Conservation (phyloP, 37 sponge, comb jelly and placozoan genomes). For the Amphimedon queenslandica region DNA sequence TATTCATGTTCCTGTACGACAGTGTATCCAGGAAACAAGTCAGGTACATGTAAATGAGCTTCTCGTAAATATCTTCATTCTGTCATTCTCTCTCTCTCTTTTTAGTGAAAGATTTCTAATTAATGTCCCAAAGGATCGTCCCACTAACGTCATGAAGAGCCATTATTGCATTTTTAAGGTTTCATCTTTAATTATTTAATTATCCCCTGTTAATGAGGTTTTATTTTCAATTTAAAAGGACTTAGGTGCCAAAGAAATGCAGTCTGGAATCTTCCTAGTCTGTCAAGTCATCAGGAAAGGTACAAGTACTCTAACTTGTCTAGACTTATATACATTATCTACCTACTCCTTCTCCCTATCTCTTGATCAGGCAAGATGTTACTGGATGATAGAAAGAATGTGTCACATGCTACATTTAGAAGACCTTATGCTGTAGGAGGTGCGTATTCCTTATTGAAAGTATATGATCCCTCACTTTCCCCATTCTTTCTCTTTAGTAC, state of each 20-base stretch:
- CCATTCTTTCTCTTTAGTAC: neutral
- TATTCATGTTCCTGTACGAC: slow-evolving; percentile 35
- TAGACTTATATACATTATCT: neutral
- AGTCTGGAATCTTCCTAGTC: slow-evolving; percentile 28
- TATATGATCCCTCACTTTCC: neutral
- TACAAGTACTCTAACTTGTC: neutral
- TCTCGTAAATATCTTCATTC: no score
- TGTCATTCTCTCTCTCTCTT: neutral
- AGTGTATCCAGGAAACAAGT: slow-evolving; percentile 1
- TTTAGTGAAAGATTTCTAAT: slow-evolving; percentile 10
- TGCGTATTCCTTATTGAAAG: slow-evolving; percentile 7
- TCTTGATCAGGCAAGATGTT: slow-evolving; percentile 29
- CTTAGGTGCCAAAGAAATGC: slow-evolving; percentile 41
- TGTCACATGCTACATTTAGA: slow-evolving; percentile 35
- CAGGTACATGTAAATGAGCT: slow-evolving; percentile 35
- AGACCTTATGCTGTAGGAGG: slow-evolving; percentile 66
- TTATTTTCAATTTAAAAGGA: slow-evolving; percentile 20
- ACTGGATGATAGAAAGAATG: slow-evolving; percentile 50
- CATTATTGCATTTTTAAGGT: neutral
- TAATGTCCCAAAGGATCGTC: neutral
- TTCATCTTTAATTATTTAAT: neutral
- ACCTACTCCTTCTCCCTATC: neutral
- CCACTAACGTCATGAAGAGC: neutral
- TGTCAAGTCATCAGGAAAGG: slow-evolving; percentile 61
- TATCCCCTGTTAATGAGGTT: neutral